Base-by-base conservation (phyloP, 37 sponge, comb jelly and placozoan genomes). In the Cladorhizidae sp. region DNA sequence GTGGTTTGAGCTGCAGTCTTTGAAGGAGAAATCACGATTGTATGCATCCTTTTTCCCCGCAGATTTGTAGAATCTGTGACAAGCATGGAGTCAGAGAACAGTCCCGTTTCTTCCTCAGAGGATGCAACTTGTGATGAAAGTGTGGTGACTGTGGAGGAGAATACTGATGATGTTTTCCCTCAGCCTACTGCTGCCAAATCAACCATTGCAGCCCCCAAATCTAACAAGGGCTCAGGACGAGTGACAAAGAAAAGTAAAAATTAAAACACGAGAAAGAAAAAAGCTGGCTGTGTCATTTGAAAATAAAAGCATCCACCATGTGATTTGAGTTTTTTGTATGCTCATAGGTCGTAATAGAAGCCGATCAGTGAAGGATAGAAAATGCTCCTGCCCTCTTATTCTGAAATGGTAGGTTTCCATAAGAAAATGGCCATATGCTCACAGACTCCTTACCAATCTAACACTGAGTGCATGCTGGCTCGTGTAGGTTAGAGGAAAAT, bases 401-500 rank as follows among this genome's bases (percentile, higher is more conserved):
- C 28, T 87, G 35, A 57, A 87, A 55, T 87, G 88, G 88, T 87
- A 37, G 20, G n/a, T n/a, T n/a, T n/a, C n/a, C n/a, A n/a, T n/a
- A n/a, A n/a, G n/a, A n/a, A n/a, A n/a, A n/a, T n/a, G n/a, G n/a
- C n/a, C n/a, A n/a, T n/a, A n/a, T n/a, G n/a, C n/a, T n/a, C n/a
- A n/a, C n/a, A n/a, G n/a, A n/a, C n/a, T n/a, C n/a, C n/a, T n/a
- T n/a, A n/a, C n/a, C n/a, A n/a, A n/a, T n/a, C n/a, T n/a, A n/a
- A n/a, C n/a, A n/a, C n/a, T n/a, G n/a, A n/a, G n/a, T n/a, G n/a
- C n/a, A n/a, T n/a, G n/a, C n/a, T n/a, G n/a, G n/a, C n/a, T n/a
- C n/a, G 22, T 32, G 50, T 77, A 92, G 97, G 97, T 77, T 97
- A 64, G 88, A 78, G 3, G 88, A 97, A 57, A 97, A 97, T 70